Evolutionary conservation across 53 echinoderm and acorn worm genomes (phyloP), one percentile per base, ranked within the genome.

Genomic region (Mesocentrotus franciscanus): DNA sequence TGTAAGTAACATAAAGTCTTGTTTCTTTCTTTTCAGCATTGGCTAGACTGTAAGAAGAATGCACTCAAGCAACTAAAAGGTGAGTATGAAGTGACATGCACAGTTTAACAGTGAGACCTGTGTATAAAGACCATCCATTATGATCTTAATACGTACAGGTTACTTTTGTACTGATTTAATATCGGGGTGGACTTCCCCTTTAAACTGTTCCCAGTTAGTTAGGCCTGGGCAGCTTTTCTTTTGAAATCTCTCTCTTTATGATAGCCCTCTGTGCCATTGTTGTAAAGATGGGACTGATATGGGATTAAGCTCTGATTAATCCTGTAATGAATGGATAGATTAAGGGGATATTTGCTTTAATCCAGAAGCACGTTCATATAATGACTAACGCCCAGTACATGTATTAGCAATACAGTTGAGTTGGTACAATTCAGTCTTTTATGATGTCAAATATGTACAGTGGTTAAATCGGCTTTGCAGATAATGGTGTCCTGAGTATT

Each of bases 51-150:
- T 35, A 96, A 96, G 90, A 99, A 99, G 93, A 97, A 95, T 89
- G 95, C 96, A 8, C 90, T 96, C 36, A 99, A 97, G 90, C 99
- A 99, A 95, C 93, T 99, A 30, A 99, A 97, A 96, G 99, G 99
- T 98, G 91, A 92, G 92, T n/a, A 59, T 12, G 29, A 87, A 58
- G 3, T 75, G 27, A n/a, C 4, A 11, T 75, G 11, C 74, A 75
- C 66, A 18, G 66, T 66, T 1, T 64, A 39, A 39, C 39, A 1
- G 1, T 3, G 3, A 49, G 6, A 49, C 49, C 49, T 49, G 10
- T 49, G 49, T 49, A 49, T 49, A 49, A 49, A 49, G 49, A 49
- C 49, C 49, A 49, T 49, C 49, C 49, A 49, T 49, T 49, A 49
- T 39, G 39, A 39, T 7, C 49, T 4, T 2, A 5, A 49, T 6